phyloP scores from a whole-genome alignment of 2,113 vertebrate species.

The Anarhynchus alexandrinus region DNA sequence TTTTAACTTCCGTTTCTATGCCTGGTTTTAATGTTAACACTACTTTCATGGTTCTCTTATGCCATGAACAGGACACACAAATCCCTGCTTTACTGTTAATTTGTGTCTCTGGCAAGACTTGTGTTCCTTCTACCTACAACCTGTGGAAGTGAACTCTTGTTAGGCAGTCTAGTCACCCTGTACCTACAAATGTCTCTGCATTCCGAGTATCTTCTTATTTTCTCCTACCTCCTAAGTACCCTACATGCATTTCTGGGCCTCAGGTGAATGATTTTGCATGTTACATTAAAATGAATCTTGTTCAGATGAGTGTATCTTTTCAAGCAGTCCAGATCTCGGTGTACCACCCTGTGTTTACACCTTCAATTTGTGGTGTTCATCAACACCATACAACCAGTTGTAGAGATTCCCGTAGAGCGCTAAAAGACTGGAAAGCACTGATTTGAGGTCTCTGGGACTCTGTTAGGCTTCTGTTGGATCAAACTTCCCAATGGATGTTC shows the following conservation, averaged over 20 bases:
- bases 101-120: not conserved
- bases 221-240: not conserved
- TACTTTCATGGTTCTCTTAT: not conserved
- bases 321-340: not conserved
- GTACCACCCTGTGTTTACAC: not conserved
- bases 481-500: not conserved
- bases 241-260: not conserved
- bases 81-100: not conserved
- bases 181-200: not conserved
- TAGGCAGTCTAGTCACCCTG: not conserved
- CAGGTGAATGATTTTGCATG: not conserved
- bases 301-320: not conserved
- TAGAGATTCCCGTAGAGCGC: not conserved
- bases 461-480: not conserved
- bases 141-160: not conserved
- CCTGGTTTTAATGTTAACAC: not conserved
- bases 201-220: not conserved
- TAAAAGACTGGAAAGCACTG: not conserved
- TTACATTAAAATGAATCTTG: not conserved
- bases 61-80: not conserved
- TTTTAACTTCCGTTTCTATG: not conserved
- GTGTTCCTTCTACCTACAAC: not conserved
- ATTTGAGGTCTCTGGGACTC: not conserved
- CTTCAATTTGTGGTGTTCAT: not conserved
- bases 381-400: not conserved